Evolutionary conservation across 35 echinoderm and acorn worm species (phyloP).

Genomic region (Apostichopus parvimensis): DNA sequence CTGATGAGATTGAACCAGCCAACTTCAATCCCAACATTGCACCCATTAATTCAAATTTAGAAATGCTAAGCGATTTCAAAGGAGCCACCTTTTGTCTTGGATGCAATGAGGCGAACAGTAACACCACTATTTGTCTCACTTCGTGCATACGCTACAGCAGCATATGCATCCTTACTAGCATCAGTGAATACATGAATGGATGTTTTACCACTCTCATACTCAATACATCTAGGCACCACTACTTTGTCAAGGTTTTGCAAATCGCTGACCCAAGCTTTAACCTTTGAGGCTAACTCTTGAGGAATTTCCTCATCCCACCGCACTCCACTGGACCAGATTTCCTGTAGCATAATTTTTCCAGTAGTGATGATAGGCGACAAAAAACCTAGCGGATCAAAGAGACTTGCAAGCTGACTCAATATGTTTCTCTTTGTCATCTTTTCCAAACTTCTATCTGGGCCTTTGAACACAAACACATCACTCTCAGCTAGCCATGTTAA

Average conservation of each 20-base stretch:
- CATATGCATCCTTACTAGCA: conserved; percentile 44
- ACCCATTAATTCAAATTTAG: conserved; percentile 53
- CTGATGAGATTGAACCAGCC: not conserved
- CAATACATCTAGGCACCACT: conserved; percentile 19
- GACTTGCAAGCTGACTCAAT: conserved; percentile 26
- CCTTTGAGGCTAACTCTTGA: not conserved
- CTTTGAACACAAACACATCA: conserved; percentile 58
- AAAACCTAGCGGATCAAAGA: conserved; percentile 37
- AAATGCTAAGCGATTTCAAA: conserved; percentile 35
- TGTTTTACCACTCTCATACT: conserved; percentile 12
- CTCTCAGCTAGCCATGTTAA: conserved; percentile 45
- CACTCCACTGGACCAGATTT: conserved; percentile 42
- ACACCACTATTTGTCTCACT: not conserved
- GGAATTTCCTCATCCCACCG: conserved; percentile 47
- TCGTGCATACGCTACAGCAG: conserved; percentile 48
- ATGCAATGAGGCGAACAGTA: not conserved
- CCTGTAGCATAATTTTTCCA: conserved; percentile 46
- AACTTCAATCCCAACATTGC: conserved; percentile 42
- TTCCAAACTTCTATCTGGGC: conserved; percentile 6
- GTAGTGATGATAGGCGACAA: not conserved
- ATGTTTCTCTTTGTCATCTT: conserved; percentile 47
- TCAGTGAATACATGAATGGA: conserved; percentile 42
- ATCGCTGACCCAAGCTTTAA: conserved; percentile 13
- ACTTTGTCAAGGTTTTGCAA: conserved; percentile 14
- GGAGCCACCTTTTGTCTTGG: conserved; percentile 51